Evolutionary conservation across 1,140 invertebrate species (phyloP).

Genomic region (Caenorhabditis latens): DNA sequence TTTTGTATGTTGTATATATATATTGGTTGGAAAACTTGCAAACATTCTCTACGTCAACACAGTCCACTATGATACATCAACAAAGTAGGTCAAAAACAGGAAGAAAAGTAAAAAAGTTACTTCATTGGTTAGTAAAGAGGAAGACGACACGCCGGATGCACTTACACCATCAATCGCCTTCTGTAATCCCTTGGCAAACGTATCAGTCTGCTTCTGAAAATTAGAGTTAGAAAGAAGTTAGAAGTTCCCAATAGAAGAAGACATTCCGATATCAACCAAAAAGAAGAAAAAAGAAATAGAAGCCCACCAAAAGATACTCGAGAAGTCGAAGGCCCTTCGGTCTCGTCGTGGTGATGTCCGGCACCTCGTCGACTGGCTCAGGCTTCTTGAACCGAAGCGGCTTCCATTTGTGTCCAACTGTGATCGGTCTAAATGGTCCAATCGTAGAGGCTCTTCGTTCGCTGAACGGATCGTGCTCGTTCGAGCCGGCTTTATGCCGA

Average conservation of each 20-base stretch:
- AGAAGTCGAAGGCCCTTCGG: constrained; percentile 48
- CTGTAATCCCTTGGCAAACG: constrained; percentile 51
- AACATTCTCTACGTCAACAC: constrained; percentile 15
- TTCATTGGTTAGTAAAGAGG: constrained; percentile 49
- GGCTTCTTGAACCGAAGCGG: constrained; percentile 52
- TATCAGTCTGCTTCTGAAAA: constrained; percentile 54
- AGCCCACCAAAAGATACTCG: constrained; percentile 62
- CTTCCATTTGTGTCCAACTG: constrained; percentile 55
- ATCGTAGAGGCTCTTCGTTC: constrained; percentile 60
- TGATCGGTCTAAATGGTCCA: constrained; percentile 60
- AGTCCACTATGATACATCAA: neutral
- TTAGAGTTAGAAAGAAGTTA: constrained; percentile 43
- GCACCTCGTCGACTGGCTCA: constrained; percentile 40
- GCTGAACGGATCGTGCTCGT: constrained; percentile 54
- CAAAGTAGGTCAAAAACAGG: neutral
- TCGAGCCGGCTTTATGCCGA: constrained; percentile 55
- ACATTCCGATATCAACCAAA: neutral
- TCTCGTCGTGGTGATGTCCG: constrained; percentile 35
- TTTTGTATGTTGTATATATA: neutral
- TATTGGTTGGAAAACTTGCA: neutral
- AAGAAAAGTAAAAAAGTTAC: neutral
- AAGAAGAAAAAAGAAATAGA: constrained; percentile 49
- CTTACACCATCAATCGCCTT: constrained; percentile 49
- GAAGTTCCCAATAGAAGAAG: neutral
- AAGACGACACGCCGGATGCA: constrained; percentile 42